Conservation (phyloP, 2,888 invertebrate species). For the Strigamia transsilvanica region DNA sequence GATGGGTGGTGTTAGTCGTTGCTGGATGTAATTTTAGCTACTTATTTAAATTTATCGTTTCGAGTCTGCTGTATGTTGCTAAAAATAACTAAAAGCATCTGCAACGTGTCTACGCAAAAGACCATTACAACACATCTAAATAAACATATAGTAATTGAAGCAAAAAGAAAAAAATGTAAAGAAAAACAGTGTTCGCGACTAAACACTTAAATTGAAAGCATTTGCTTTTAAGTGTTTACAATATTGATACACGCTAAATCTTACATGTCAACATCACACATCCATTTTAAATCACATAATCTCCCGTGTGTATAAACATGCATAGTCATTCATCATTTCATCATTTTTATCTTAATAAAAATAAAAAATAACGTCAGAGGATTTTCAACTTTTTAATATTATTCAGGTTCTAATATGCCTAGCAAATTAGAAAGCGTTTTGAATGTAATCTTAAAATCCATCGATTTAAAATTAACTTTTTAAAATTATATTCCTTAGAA, state of each 20-base stretch:
- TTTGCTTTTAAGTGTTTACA: constrained; percentile 1
- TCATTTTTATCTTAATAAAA: not conserved
- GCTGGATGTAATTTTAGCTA: constrained; percentile 33
- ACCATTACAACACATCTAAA: not conserved
- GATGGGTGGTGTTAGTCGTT: constrained; percentile 13
- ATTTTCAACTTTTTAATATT: not conserved
- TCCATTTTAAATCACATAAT: not conserved
- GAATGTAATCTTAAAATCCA: no score
- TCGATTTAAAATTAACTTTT: no score
- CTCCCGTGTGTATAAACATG: not conserved
- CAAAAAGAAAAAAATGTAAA: not conserved
- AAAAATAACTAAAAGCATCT: constrained; percentile 11
- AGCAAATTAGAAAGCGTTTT: no score
- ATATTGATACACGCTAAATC: not conserved
- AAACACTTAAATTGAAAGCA: constrained; percentile 21
- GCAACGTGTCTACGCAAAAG: constrained; percentile 12
- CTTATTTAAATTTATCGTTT: constrained; percentile 31
- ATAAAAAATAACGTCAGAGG: not conserved
- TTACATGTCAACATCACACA: not conserved
- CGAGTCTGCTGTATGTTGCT: constrained; percentile 21
- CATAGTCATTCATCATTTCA: not conserved
- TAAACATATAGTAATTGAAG: not conserved
- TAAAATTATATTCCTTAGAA: no score
- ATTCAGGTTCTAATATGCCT: not conserved
- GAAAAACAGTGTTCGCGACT: not conserved